Conservation (phyloP, 2,113 vertebrate genomes). For the Osmerus eperlanus region DNA sequence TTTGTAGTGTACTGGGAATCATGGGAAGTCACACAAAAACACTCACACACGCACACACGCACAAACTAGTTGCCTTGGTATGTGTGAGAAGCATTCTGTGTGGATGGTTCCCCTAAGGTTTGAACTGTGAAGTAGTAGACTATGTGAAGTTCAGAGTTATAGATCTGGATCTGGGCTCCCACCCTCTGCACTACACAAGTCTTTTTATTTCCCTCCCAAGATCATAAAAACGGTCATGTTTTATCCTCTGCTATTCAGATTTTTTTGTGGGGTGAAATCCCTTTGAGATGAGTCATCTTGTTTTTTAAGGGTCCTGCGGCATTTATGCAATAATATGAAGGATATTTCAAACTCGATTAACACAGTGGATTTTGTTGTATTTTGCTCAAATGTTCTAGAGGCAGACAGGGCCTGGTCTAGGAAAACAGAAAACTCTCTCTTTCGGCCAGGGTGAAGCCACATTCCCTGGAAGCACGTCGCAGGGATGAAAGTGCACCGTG, state of each 20-base stretch:
- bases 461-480: conserved; percentile 55
- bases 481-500: conserved; percentile 65
- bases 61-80: conserved; percentile 8
- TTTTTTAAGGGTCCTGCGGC: neutral
- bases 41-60: conserved; percentile 4
- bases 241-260: conserved; percentile 5
- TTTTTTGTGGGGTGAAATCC: neutral
- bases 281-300: neutral
- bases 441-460: conserved; percentile 47
- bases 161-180: conserved; percentile 8
- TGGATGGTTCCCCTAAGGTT: conserved; percentile 10
- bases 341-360: neutral
- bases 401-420: conserved; percentile 57
- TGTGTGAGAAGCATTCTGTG: conserved; percentile 21
- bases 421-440: conserved; percentile 73
- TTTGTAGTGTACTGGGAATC: no score
- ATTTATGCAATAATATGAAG: neutral
- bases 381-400: conserved; percentile 54
- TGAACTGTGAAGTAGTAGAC: conserved; percentile 19
- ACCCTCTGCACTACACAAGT: neutral
- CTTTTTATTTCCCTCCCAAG: conserved; percentile 27
- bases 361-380: neutral
- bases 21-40: neutral
- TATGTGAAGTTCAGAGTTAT: conserved; percentile 18
- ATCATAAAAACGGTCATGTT: conserved; percentile 21